Evolutionary conservation across 2,888 invertebrate genomes (phyloP).

Genomic region (Phortica magna): DNA sequence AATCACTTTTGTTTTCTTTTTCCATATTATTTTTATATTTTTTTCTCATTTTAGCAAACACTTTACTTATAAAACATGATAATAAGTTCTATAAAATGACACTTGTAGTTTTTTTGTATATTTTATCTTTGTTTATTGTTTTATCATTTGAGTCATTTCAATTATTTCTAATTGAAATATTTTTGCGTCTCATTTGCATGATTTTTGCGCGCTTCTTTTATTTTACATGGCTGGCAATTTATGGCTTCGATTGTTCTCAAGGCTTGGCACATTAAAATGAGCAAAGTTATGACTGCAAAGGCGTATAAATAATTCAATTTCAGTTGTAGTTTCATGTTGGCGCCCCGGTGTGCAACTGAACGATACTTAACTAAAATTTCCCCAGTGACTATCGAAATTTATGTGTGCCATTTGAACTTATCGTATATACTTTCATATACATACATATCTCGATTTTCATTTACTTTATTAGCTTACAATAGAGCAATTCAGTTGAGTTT

Average conservation of each 20-base stretch:
- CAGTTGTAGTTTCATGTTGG: conserved; percentile 6
- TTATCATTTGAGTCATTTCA: conserved; percentile 1
- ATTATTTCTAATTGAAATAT: conserved; percentile 40
- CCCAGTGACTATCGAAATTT: neutral
- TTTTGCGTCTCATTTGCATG: conserved; percentile 53
- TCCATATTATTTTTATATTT: neutral
- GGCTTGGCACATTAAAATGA: neutral
- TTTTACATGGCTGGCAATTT: conserved; percentile 61
- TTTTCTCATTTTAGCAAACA: conserved; percentile 8
- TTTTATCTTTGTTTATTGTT: conserved; percentile 11
- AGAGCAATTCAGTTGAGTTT: conserved; percentile 1
- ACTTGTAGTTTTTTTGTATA: neutral
- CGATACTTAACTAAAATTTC: neutral
- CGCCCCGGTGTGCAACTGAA: neutral
- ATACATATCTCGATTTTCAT: no score
- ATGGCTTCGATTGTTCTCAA: conserved; percentile 39
- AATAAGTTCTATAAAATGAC: neutral
- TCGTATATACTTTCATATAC: neutral
- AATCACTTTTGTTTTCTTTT: neutral
- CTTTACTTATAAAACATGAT: neutral
- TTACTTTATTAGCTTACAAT: neutral
- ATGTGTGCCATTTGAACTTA: neutral
- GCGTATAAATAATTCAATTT: neutral
- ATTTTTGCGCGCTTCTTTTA: conserved; percentile 56
- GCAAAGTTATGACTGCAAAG: neutral